Evolutionary conservation across 1,140 invertebrate genomes (phyloP).

Genomic region (Pemphigus obesinymphae): DNA sequence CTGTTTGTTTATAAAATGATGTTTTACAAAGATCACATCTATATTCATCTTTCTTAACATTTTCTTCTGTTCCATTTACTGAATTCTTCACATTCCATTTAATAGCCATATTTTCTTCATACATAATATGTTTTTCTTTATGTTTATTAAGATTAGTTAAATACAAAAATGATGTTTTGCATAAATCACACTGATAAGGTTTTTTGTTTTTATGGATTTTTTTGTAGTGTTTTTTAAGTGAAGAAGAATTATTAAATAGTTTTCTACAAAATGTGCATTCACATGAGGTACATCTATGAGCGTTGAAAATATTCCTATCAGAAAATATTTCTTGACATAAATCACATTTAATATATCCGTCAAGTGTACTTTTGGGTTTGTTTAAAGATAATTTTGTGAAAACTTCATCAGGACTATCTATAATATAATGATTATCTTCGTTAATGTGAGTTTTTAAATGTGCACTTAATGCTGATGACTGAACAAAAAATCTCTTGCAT

Average conservation of each 20-base stretch:
- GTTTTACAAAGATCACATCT: conserved; percentile 27
- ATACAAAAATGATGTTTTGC: not conserved
- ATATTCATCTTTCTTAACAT: not conserved
- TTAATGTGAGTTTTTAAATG: not conserved
- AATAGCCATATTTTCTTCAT: not conserved
- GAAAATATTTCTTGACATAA: conserved; percentile 4
- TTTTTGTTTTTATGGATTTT: not conserved
- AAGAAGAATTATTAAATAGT: not conserved
- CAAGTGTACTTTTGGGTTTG: not conserved
- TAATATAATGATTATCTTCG: no score
- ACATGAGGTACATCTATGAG: not conserved
- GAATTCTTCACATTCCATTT: not conserved
- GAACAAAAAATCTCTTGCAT: not conserved
- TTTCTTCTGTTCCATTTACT: not conserved
- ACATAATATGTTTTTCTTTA: not conserved
- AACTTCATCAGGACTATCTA: not conserved
- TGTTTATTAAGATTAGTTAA: not conserved
- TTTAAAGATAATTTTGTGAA: not conserved
- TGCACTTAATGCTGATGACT: not conserved
- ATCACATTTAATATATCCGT: not conserved
- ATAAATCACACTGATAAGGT: not conserved
- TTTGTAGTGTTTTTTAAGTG: not conserved
- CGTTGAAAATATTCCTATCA: not conserved
- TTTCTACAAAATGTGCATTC: not conserved
- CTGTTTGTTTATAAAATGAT: not conserved